These are phyloP conservation scores for Neosilurus hyrtlii DNA, from an alignment of 2,797 vertebrate genomes.

Conservation along the genomic window DNA sequence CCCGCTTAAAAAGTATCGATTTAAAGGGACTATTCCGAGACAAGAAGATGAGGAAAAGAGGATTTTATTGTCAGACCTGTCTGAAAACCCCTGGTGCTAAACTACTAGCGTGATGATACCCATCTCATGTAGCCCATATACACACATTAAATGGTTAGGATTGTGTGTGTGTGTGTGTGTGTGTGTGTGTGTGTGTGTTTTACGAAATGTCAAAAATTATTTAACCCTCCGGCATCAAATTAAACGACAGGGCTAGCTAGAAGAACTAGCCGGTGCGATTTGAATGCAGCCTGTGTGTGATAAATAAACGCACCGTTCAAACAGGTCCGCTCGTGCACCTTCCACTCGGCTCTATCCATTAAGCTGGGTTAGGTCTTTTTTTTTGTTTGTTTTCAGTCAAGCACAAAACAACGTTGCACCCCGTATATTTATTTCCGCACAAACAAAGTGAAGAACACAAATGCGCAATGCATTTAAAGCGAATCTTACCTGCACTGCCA, in stretches of 20 bases:
- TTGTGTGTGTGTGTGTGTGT: too few species aligned
- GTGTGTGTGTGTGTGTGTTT: too few species aligned
- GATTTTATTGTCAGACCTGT: neutral
- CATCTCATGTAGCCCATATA: neutral
- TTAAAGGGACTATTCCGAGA: neutral
- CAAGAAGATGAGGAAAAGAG: neutral
- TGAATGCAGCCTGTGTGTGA: slow-evolving; percentile 13
- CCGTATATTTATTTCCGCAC: neutral
- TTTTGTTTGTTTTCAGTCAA: neutral
- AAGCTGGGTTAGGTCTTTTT: neutral
- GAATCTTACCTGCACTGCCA: slow-evolving; percentile 50
- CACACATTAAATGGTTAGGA: neutral
- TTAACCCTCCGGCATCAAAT: neutral
- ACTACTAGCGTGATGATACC: neutral
- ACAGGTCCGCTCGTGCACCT: slow-evolving; percentile 48
- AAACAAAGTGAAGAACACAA: neutral
- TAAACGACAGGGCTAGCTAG: slow-evolving; percentile 23
- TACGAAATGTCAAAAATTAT: neutral
- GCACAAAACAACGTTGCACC: neutral
- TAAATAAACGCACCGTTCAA: slow-evolving; percentile 34
- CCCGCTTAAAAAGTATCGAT: neutral
- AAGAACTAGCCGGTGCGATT: neutral
- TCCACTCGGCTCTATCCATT: slow-evolving; percentile 10
- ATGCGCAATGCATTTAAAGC: slow-evolving; percentile 20
- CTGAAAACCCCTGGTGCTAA: neutral